phyloP scores from a whole-genome alignment of 2,797 vertebrate genomes.

The Anabas testudineus region DNA sequence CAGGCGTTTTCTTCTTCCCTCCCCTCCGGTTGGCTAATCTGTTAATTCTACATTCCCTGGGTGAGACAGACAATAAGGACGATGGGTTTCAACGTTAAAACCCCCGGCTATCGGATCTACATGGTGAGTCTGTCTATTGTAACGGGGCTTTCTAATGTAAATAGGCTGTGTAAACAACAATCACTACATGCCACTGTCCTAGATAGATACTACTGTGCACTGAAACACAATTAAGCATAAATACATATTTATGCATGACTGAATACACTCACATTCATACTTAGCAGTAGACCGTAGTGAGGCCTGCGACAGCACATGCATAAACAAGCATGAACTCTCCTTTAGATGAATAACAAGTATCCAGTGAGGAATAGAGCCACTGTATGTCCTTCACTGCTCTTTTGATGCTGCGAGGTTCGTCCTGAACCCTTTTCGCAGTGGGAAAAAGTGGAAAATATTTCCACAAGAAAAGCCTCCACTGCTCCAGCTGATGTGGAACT shows the following conservation, averaged over 20 bases:
- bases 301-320: slow-evolving; percentile 31
- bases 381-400: neutral
- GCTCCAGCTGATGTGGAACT: neutral
- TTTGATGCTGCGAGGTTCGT: neutral
- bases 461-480: slow-evolving; percentile 17
- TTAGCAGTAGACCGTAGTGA: slow-evolving; percentile 24
- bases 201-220: slow-evolving; percentile 61
- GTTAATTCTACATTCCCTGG: slow-evolving; percentile 78
- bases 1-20: slow-evolving; percentile 36
- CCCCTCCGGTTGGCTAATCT: slow-evolving; percentile 70
- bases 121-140: slow-evolving; percentile 67
- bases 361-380: neutral
- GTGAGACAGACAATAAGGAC: slow-evolving; percentile 68
- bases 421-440: neutral
- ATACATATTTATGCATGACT: slow-evolving; percentile 62
- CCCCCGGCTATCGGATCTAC: slow-evolving; percentile 59
- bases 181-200: slow-evolving; percentile 70
- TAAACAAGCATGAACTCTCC: slow-evolving; percentile 36
- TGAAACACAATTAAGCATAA: slow-evolving; percentile 63
- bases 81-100: slow-evolving; percentile 60
- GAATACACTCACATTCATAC: slow-evolving; percentile 46
- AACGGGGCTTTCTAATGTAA: slow-evolving; percentile 75
- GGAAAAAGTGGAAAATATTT: neutral
- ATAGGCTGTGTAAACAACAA: slow-evolving; percentile 73
- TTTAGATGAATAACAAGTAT: slow-evolving; percentile 25